Percentiles rank a stretch among this genome's conserved stretches.
These are phyloP conservation scores for Samia ricini DNA, from an alignment of 1,140 invertebrate genomes.

Conservation along the genomic window DNA sequence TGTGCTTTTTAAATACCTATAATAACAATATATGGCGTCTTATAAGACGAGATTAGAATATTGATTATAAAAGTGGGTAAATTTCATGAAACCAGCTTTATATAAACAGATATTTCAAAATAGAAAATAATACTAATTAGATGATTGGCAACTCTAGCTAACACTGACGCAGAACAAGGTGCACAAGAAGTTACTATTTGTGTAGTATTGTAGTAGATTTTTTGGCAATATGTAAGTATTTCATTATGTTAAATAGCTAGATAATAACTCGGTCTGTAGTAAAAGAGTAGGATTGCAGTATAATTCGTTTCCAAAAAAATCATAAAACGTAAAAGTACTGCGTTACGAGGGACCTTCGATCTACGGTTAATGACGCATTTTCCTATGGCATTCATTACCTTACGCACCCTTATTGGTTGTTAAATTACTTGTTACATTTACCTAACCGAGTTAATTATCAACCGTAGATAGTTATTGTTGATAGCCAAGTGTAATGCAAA, in stretches of 20 bases:
- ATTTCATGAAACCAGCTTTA: no score
- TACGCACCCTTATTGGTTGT: not conserved
- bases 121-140: not conserved
- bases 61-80: not conserved
- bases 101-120: not conserved
- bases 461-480: slow-evolving; percentile 4
- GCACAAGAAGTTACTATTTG: not conserved
- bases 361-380: not conserved
- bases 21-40: no score
- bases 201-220: not conserved
- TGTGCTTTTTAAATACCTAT: not conserved
- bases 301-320: not conserved
- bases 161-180: not conserved
- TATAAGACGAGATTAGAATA: not conserved
- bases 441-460: slow-evolving; percentile 15
- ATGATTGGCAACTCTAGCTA: not conserved
- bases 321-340: not conserved
- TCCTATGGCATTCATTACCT: not conserved
- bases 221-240: not conserved
- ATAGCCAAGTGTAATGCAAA: not conserved
- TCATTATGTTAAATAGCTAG: not conserved
- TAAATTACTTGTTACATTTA: not conserved
- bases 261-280: slow-evolving; percentile 1
- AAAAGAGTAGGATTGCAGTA: not conserved
- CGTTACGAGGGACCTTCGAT: not conserved